Conservation (phyloP, 1,140 invertebrate genomes). For the Sarcophaga bullata region DNA sequence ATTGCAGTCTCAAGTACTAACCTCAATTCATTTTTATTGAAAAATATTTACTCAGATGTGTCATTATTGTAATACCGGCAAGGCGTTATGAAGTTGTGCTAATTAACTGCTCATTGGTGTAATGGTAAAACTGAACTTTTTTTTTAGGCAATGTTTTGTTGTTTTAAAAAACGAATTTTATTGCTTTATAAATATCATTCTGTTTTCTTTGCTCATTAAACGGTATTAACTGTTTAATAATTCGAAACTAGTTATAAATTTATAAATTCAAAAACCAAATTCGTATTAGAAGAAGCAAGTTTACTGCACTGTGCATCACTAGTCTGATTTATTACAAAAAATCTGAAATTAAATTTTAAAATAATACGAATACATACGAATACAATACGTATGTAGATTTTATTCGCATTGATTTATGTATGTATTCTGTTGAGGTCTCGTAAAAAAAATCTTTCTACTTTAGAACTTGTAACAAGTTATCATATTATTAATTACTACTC, state of each 20-base stretch:
- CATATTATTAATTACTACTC: no score
- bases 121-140: no score
- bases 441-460: neutral
- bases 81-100: no score
- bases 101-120: no score
- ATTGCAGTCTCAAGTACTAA: no score
- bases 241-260: slow-evolving; percentile 1
- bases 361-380: neutral
- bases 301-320: neutral
- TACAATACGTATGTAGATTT: neutral
- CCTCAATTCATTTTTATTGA: no score
- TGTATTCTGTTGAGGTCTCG: neutral
- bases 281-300: neutral
- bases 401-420: neutral
- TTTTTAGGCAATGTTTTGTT: no score
- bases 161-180: no score
- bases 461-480: neutral
- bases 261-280: neutral
- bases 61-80: no score
- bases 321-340: slow-evolving; percentile 1
- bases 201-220: no score
- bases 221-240: neutral
- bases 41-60: no score
- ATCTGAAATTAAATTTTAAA: neutral
- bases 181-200: no score